These are phyloP conservation scores for Aptenodytes forsteri DNA, from an alignment of 2,113 vertebrate species.

Conservation along the genomic window DNA sequence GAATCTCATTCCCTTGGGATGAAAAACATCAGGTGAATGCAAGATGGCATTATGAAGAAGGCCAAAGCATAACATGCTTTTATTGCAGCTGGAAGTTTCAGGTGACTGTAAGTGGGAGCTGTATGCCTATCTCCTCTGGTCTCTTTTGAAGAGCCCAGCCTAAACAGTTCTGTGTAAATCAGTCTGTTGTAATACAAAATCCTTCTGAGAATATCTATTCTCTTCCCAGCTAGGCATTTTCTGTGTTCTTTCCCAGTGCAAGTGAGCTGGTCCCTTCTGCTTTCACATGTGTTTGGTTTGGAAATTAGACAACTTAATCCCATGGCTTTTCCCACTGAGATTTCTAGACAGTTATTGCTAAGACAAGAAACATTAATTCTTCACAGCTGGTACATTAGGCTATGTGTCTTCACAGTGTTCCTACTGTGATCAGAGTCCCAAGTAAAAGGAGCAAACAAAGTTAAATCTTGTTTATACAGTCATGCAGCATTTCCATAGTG, in stretches of 20 bases:
- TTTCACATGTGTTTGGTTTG: not conserved
- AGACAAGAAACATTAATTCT: not conserved
- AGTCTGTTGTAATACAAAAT: not conserved
- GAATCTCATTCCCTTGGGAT: not conserved
- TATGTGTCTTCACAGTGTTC: not conserved
- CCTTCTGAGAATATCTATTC: not conserved
- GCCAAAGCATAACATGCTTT: not conserved
- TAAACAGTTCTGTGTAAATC: not conserved
- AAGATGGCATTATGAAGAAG: not conserved
- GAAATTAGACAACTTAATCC: not conserved
- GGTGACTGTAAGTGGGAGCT: not conserved
- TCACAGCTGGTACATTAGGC: not conserved
- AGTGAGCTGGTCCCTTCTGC: not conserved
- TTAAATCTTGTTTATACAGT: not conserved
- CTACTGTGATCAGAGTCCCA: not conserved
- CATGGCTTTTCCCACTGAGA: not conserved
- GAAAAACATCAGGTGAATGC: not conserved
- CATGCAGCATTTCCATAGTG: not conserved
- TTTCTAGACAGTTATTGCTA: not conserved
- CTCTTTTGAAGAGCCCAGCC: not conserved
- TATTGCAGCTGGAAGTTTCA: not conserved
- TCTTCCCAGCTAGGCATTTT: not conserved
- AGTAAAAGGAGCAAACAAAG: not conserved
- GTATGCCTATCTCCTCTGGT: not conserved
- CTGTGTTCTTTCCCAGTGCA: not conserved